Conservation (phyloP, 2,113 vertebrate species). For the Oryzias melastigma region DNA sequence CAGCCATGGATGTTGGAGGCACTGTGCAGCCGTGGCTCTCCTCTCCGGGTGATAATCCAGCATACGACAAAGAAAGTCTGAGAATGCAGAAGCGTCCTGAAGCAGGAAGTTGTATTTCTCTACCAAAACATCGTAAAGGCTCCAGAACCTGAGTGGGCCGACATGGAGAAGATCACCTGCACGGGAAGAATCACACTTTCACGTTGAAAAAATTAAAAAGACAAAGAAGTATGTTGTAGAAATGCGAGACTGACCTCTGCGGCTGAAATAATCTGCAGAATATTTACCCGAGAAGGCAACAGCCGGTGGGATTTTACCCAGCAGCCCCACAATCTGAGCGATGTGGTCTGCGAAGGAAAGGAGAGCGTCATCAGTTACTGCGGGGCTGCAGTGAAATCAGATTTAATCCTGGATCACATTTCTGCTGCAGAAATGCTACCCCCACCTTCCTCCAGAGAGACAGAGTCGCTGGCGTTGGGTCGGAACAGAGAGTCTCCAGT, state of each 20-base stretch:
- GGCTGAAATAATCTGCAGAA: conserved; percentile 80
- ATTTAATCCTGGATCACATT: conserved; percentile 15
- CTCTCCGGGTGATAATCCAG: conserved; percentile 77
- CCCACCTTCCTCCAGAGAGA: conserved; percentile 85
- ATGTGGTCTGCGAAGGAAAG: conserved; percentile 79
- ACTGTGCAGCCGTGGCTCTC: conserved; percentile 79
- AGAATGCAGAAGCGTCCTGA: conserved; percentile 67
- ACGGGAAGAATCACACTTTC: neutral
- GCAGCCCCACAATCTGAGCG: conserved; percentile 81
- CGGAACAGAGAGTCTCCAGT: conserved; percentile 83
- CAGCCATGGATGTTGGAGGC: conserved; percentile 83
- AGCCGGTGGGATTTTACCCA: conserved; percentile 82
- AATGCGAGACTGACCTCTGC: conserved; percentile 71
- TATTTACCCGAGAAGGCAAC: conserved; percentile 81
- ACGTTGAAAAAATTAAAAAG: no score
- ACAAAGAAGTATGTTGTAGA: neutral
- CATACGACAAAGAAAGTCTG: conserved; percentile 79
- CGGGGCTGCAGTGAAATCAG: conserved; percentile 15
- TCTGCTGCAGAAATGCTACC: neutral
- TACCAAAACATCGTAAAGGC: conserved; percentile 75
- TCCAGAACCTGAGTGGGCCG: conserved; percentile 72
- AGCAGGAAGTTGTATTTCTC: conserved; percentile 79
- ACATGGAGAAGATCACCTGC: conserved; percentile 79
- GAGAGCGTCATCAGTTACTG: conserved; percentile 10
- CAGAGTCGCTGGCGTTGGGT: conserved; percentile 78